Base-by-base conservation (phyloP, 2,113 vertebrate genomes). In the Morone chrysops region DNA sequence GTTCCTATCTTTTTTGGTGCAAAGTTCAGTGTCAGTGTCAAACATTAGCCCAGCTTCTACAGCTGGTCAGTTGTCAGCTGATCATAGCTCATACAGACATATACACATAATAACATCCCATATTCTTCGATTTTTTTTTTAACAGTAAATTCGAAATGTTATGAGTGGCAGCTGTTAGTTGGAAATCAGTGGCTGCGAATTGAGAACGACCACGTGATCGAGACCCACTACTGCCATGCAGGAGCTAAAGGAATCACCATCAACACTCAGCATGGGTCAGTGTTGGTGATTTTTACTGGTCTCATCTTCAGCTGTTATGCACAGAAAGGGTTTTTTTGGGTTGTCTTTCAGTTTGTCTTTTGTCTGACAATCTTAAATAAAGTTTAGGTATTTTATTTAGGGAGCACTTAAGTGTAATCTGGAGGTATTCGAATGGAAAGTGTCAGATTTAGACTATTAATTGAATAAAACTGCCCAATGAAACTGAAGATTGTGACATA, bases 141-240 rank as follows among this genome's bases (percentile, higher is more conserved):
- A n/a, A n/a, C 67, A 91, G 88, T 8, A 6, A 53, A 8, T 61
- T 83, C n/a, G 50, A 94, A 91, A 43, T 40, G 51, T 20, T 92
- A 70, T 43, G 78, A 87, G 80, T 95, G 94, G 94, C 84, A 90
- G 77, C 59, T 94, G 59, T 75, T 13, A 10, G 4, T 43, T 18
- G 89, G 84, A 11, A 11, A 9, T 0, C n/a, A 69, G 51, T 92
- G 92, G 93, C 41, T 13, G 40, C 31, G 7, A 4, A 84, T 94
- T 1, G 38, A 69, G 6, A 89, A 94, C 10, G 91, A 94, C 63
- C 45, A 84, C 40, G 80, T 95, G 60, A 94, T 95, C 5, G 94
- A 95, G 70, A 56, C 85, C 11, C 92, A 94, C 57, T 95, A 94
- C 85, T 92, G 93, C 80, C 91, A 94, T 6, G 90, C 92, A 16